Base-by-base conservation (phyloP, 2,888 invertebrate species). In the Mythimna ferrago region DNA sequence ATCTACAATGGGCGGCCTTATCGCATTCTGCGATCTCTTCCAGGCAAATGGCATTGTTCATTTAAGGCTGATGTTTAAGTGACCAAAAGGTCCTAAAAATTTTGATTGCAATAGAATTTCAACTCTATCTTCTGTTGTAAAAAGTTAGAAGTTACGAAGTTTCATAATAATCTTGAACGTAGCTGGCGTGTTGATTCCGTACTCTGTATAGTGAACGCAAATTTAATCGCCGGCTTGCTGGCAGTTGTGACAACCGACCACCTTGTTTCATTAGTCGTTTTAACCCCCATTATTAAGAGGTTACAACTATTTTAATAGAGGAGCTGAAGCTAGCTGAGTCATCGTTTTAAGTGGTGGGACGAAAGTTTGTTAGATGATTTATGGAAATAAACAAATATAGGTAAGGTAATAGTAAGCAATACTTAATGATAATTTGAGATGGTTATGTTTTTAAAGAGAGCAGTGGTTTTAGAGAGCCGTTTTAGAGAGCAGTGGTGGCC, bases 171-270 rank as follows among this genome's bases (percentile, higher is more conserved):
- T 48, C 16, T 48, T 6, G 19, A 48, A 16, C 6, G 19, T 48
- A 6, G 21, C 26, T 14, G 26, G 32, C 32, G 0, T 3, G 32
- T 1, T 38, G 61, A 41, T 61, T 61, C 21, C 2, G 11, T 4
- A 3, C 41, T 21, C 61, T 61, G 16, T 83, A 82, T 80, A 87
- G 86, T 82, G 73, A 83, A 84, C 80, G 79, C 87, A 88, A 89
- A 89, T 88, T 90, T 87, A 90, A 89, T 90, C 87, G 86, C 83
- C 74, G 81, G 79, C 76, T 84, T 76, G 82, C 81, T 69, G 81
- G 65, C 71, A 75, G 65, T 75, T 77, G 66, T 73, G 77, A 79
- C 79, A 79, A 71, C 80, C 81, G 57, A 73, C 66, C 66, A 78
- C 77, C 81, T 73, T 80, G 73, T 82, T 81, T 73, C 76, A 71